phyloP scores from a whole-genome alignment of 1,140 invertebrate species.

The Cherax destructor region DNA sequence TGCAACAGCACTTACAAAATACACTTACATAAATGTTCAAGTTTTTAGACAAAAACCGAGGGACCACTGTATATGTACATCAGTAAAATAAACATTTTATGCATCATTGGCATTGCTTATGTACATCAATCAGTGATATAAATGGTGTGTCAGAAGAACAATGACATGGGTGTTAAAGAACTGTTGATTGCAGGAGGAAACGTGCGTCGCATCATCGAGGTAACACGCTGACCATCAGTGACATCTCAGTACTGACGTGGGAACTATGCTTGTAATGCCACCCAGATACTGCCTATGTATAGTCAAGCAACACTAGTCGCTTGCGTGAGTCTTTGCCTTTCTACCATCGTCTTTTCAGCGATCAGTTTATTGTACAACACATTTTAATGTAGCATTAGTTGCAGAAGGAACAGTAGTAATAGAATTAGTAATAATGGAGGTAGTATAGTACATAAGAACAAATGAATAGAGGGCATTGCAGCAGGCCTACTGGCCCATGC shows the following conservation, averaged over 20 bases:
- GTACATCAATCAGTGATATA: no score
- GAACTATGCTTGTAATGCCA: slow-evolving; percentile 63
- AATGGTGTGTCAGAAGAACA: no score
- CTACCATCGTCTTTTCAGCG: not conserved
- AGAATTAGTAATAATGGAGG: not conserved
- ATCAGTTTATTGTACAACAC: not conserved
- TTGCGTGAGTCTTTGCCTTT: slow-evolving; percentile 35
- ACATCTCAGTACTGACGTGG: slow-evolving; percentile 23
- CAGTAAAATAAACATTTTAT: no score
- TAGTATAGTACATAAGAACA: not conserved
- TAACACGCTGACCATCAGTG: slow-evolving; percentile 14
- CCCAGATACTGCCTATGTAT: slow-evolving; percentile 32
- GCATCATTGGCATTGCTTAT: no score
- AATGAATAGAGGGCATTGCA: no score
- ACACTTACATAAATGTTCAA: no score
- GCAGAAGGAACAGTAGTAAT: no score
- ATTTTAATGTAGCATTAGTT: not conserved
- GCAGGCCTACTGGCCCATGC: no score
- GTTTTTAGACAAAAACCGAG: no score
- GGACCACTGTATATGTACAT: no score
- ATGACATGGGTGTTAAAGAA: no score
- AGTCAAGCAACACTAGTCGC: slow-evolving; percentile 46
- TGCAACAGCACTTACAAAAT: no score
- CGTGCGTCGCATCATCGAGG: slow-evolving; percentile 14
- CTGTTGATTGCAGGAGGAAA: not conserved